Percentiles rank a stretch among this genome's conserved stretches.
Conservation (phyloP, 2,888 invertebrate species). For the Dolichomitus sp. region DNA sequence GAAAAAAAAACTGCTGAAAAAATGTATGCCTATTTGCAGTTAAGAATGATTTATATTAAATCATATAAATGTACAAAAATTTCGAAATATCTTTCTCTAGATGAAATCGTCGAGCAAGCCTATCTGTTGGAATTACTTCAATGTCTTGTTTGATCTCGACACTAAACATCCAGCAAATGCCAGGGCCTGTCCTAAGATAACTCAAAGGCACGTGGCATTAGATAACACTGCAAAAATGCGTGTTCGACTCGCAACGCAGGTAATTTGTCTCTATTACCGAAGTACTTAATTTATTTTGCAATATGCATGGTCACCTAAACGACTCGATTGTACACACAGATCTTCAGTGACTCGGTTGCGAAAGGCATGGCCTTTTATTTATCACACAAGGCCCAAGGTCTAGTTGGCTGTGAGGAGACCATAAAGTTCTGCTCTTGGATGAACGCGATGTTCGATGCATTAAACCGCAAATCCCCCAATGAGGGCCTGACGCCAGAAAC, state of each 20-base stretch:
- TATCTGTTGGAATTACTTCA: not conserved
- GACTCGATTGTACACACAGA: no score
- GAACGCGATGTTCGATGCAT: constrained; percentile 37
- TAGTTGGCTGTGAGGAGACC: constrained; percentile 48
- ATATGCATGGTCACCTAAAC: no score
- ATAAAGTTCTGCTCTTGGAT: constrained; percentile 49
- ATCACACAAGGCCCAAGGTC: not conserved
- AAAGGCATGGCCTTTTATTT: not conserved
- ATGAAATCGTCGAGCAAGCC: not conserved
- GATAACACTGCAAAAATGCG: constrained; percentile 57
- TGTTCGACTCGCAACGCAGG: constrained; percentile 21
- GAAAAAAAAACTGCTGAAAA: no score
- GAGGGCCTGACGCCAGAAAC: not conserved
- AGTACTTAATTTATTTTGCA: no score
- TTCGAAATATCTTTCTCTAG: not conserved
- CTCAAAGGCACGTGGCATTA: constrained; percentile 42
- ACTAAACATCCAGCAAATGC: not conserved
- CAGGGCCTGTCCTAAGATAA: constrained; percentile 52
- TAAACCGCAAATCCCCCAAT: constrained; percentile 21
- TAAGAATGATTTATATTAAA: not conserved
- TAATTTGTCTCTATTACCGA: no score
- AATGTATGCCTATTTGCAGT: no score
- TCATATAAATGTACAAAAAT: no score
- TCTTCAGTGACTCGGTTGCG: no score
- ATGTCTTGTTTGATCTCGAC: not conserved